Evolutionary conservation across 1,140 invertebrate species (phyloP), one percentile per base, ranked within the genome.

Genomic region (Uloborus diversus): DNA sequence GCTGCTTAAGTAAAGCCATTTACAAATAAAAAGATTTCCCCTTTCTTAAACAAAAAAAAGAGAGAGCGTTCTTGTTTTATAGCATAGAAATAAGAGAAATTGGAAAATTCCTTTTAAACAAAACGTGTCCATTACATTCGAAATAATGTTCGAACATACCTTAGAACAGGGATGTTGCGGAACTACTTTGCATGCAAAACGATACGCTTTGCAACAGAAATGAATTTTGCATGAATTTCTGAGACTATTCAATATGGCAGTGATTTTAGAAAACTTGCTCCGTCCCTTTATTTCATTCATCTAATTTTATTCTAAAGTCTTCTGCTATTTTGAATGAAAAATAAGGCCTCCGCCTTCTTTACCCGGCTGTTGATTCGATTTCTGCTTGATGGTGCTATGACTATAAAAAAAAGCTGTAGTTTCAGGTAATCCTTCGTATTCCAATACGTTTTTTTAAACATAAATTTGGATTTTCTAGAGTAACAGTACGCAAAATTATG

Each of bases 171-270:
- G 33, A 42, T 71, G 33, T 75, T 75, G 32, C 70, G 51, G 42
- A 5, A 35, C 73, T 76, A 61, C 28, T 76, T 76, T 76, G 61
- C 73, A 76, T 76, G 73, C 73, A 76, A 76, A 76, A 65, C 73
- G 73, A 76, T 76, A 33, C 47, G 57, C n/a, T 14, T 57, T 13
- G 7, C 13, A 42, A 37, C n/a, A 76, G 28, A 76, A 76, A 76
- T 76, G 73, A 76, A 76, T 76, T 76, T 76, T 76, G 73, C 73
- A 76, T 76, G 73, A 76, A 76, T 76, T 76, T 62, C 37, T 33
- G 27, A 42, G 73, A 65, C 49, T 49, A 65, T 76, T 61, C 73
- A 76, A 76, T 76, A 76, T 65, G 42, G 33, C 23, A 51, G n/a
- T 5, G 47, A 62, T 37, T 64, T 75, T 49, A 71, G 61, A 28